Evolutionary conservation across 1,140 invertebrate genomes (phyloP).

Genomic region (Ceratosolen solmsi): DNA sequence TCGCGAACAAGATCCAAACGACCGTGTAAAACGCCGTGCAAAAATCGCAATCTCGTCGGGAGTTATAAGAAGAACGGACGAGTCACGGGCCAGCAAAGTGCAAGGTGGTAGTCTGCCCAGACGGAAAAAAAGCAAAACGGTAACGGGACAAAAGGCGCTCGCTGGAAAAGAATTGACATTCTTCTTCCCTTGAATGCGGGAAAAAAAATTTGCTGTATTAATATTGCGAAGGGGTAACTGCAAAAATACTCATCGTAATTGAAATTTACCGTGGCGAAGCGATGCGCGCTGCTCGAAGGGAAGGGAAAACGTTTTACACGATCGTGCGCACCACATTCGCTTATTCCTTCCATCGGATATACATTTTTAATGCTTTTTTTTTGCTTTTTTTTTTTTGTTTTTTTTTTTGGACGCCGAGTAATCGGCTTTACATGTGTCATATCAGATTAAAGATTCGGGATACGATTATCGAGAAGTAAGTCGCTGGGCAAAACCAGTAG

Average conservation of each 20-base stretch:
- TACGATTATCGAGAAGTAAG: too few species aligned
- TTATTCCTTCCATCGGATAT: too few species aligned
- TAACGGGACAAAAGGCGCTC: conserved; percentile 4
- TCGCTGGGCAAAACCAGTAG: too few species aligned
- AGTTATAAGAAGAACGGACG: conserved; percentile 4
- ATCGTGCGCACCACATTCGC: too few species aligned
- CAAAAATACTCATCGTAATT: not conserved
- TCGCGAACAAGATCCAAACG: conserved; percentile 19
- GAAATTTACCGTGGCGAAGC: too few species aligned
- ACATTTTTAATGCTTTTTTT: too few species aligned
- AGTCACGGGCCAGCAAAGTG: conserved; percentile 29
- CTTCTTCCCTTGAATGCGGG: not conserved
- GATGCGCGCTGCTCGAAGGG: too few species aligned
- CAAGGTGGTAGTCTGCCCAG: conserved; percentile 5
- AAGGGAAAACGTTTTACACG: too few species aligned
- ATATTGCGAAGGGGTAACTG: not conserved
- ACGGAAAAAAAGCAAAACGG: conserved; percentile 2
- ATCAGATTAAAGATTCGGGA: too few species aligned
- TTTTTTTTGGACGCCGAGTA: too few species aligned
- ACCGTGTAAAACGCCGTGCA: conserved; percentile 6
- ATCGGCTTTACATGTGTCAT: too few species aligned
- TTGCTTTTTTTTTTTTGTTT: too few species aligned
- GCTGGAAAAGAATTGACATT: not conserved
- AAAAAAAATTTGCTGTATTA: not conserved
- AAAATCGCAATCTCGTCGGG: conserved; percentile 22